Conservation (phyloP, 2,797 vertebrate genomes). For the Trematomus bernacchii region DNA sequence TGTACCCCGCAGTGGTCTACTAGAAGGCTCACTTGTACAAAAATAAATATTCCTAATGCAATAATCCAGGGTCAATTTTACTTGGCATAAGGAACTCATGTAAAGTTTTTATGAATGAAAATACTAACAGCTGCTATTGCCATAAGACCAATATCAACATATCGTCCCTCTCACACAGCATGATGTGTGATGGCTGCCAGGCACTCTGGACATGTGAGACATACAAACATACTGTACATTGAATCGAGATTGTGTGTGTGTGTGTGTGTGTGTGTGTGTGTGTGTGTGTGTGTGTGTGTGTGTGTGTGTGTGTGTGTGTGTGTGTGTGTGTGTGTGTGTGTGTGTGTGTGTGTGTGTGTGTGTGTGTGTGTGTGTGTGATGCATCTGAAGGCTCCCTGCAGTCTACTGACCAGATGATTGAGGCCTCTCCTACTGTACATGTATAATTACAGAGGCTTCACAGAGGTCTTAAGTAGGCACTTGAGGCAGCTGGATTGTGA, state of each 20-base stretch:
- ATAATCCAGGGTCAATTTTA: neutral
- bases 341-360: too few species aligned
- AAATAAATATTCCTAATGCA: too few species aligned
- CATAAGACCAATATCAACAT: slow-evolving; percentile 21
- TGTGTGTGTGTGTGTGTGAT: neutral
- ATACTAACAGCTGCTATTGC: slow-evolving; percentile 8
- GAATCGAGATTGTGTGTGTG: slow-evolving; percentile 24
- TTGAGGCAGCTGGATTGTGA: slow-evolving; percentile 22
- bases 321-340: too few species aligned
- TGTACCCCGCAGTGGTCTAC: too few species aligned
- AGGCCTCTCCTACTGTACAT: slow-evolving; percentile 27
- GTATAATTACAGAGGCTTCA: slow-evolving; percentile 46
- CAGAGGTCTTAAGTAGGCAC: slow-evolving; percentile 24
- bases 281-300: too few species aligned
- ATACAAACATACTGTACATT: slow-evolving; percentile 2
- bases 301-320: too few species aligned
- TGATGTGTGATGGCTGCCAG: slow-evolving; percentile 28
- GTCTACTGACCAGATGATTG: slow-evolving; percentile 29
- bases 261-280: too few species aligned
- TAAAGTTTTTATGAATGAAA: neutral
- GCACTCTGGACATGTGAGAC: slow-evolving; percentile 29
- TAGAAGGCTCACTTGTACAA: too few species aligned
- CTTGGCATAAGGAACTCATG: neutral
- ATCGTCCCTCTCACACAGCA: slow-evolving; percentile 35
- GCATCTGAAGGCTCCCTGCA: neutral